phyloP scores from a whole-genome alignment of 2,888 invertebrate genomes.

The Amorpha juglandis region DNA sequence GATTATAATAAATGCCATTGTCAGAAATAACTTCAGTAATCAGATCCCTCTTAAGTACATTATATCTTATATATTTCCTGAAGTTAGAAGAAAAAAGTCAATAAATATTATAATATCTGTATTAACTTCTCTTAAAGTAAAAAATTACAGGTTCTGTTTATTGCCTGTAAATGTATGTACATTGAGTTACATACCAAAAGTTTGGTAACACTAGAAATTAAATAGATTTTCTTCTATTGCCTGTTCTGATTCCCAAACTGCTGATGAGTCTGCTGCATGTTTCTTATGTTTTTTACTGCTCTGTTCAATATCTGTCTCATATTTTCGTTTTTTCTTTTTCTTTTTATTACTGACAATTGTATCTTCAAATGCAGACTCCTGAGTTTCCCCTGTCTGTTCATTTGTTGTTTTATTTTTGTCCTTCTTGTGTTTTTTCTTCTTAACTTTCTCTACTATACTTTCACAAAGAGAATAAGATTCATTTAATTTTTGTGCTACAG shows the following conservation, averaged over 20 bases:
- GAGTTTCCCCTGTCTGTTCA: slow-evolving; percentile 7
- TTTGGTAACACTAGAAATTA: slow-evolving; percentile 53
- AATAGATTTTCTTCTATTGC: slow-evolving; percentile 74
- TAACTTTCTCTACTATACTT: background rate
- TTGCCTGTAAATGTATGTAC: slow-evolving; percentile 23
- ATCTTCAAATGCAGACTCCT: slow-evolving; percentile 25
- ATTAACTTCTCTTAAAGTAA: background rate
- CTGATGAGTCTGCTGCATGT: slow-evolving; percentile 53
- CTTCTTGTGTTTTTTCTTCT: slow-evolving; percentile 21
- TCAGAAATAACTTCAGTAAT: too few relatives aligned
- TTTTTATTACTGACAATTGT: slow-evolving; percentile 34
- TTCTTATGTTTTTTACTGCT: slow-evolving; percentile 53
- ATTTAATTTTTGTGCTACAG: slow-evolving; percentile 41
- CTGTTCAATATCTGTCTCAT: slow-evolving; percentile 35
- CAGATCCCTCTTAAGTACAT: too few relatives aligned
- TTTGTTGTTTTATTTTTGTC: background rate
- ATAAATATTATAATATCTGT: too few relatives aligned
- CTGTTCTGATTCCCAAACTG: slow-evolving; percentile 70
- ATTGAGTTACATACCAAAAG: background rate
- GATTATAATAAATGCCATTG: too few relatives aligned
- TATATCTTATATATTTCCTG: too few relatives aligned
- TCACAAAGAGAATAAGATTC: background rate
- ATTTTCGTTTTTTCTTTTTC: slow-evolving; percentile 55
- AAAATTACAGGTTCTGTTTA: background rate
- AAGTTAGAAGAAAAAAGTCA: background rate